phyloP scores from a whole-genome alignment of 2,797 vertebrate species.

The Anabas testudineus region DNA sequence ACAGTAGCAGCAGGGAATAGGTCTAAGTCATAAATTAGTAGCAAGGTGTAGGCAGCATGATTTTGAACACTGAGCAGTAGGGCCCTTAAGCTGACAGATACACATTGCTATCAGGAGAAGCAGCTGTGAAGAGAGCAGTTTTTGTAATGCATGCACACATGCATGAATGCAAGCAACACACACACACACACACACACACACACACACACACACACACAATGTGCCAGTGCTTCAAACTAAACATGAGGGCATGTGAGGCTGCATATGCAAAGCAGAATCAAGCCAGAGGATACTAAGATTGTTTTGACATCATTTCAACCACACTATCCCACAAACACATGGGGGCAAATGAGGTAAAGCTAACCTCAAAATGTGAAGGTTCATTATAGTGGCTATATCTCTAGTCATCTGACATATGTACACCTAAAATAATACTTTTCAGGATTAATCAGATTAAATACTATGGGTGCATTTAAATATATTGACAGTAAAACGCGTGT shows the following conservation, averaged over 20 bases:
- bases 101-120: slow-evolving; percentile 46
- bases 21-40: slow-evolving; percentile 14
- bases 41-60: slow-evolving; percentile 27
- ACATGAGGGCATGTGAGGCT: slow-evolving; percentile 42
- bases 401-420: not conserved
- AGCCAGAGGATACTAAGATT: not conserved
- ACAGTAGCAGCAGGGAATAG: not conserved
- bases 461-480: not conserved
- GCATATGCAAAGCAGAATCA: slow-evolving; percentile 26
- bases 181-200: slow-evolving; percentile 30
- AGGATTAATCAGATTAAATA: not conserved
- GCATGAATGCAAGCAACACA: slow-evolving; percentile 39
- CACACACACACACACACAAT: slow-evolving; percentile 13
- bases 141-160: slow-evolving; percentile 57
- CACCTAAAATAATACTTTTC: too few relatives aligned
- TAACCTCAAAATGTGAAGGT: not conserved
- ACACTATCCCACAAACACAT: slow-evolving; percentile 1
- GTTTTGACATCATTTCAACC: slow-evolving; percentile 25
- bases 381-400: not conserved
- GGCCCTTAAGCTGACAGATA: slow-evolving; percentile 37
- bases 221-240: slow-evolving; percentile 20
- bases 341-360: not conserved
- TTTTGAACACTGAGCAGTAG: slow-evolving; percentile 20
- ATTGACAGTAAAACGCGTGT: not conserved
- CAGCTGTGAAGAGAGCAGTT: slow-evolving; percentile 79